Evolutionary conservation across 2,113 vertebrate species (phyloP).

Genomic region (Typhlomys cinereus): DNA sequence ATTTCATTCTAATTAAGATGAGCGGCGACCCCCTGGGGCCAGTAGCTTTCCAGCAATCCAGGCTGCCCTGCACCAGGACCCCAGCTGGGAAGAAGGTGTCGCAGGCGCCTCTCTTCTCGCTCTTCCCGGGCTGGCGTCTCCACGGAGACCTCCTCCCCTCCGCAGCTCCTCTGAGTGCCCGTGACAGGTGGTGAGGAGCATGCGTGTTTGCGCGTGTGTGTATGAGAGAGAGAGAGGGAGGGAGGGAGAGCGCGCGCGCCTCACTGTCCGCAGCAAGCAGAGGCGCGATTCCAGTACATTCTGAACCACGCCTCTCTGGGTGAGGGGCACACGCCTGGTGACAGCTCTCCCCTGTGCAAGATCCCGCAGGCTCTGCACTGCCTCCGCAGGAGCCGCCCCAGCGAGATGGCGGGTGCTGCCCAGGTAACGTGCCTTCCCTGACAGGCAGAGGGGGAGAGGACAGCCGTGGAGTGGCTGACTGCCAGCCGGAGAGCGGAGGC

Average conservation of each 20-base stretch:
- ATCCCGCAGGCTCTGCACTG: not conserved
- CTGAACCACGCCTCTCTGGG: constrained; percentile 53
- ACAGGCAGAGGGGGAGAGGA: constrained; percentile 40
- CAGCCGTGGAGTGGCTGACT: constrained; percentile 43
- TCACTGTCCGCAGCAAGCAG: no score
- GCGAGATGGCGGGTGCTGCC: constrained; percentile 76
- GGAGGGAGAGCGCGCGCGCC: not conserved
- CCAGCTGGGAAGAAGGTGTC: not conserved
- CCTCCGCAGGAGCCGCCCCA: constrained; percentile 48
- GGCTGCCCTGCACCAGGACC: not conserved
- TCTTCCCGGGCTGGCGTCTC: not conserved
- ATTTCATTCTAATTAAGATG: not conserved
- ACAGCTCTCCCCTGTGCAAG: constrained; percentile 12
- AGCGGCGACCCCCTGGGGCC: not conserved
- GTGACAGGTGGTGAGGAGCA: constrained; percentile 57
- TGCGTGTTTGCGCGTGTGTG: constrained; percentile 34
- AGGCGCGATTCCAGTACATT: constrained; percentile 47
- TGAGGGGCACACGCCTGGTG: not conserved
- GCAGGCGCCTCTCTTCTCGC: not conserved
- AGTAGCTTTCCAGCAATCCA: not conserved
- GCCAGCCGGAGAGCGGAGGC: constrained; percentile 27
- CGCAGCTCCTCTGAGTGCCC: not conserved
- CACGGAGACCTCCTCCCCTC: not conserved
- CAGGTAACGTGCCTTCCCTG: constrained; percentile 75
- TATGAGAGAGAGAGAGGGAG: constrained; percentile 31